Evolutionary conservation across 1,140 invertebrate genomes (phyloP).

Genomic region (Drosophila repletoides): DNA sequence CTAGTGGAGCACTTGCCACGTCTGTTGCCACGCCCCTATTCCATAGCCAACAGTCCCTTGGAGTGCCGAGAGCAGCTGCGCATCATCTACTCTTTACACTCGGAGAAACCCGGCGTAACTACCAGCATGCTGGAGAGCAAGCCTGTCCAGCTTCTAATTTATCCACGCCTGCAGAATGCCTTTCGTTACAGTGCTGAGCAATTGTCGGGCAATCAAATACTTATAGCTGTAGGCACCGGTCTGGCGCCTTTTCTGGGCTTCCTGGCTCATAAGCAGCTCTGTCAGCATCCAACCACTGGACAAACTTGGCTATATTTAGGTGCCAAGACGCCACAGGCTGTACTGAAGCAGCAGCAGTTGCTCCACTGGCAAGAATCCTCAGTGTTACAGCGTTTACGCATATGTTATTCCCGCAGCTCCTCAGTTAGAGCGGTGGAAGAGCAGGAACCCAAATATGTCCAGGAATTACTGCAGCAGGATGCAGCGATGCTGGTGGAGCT

Average conservation of each 20-base stretch:
- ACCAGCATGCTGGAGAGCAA: constrained; percentile 57
- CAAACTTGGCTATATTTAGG: constrained; percentile 89
- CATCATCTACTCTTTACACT: constrained; percentile 86
- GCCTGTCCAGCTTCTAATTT: constrained; percentile 83
- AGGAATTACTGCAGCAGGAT: constrained; percentile 85
- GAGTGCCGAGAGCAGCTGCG: constrained; percentile 82
- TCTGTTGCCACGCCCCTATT: constrained; percentile 90
- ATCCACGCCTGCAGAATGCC: constrained; percentile 85
- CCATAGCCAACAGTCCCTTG: constrained; percentile 88
- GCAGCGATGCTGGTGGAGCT: constrained; percentile 84
- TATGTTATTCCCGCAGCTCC: constrained; percentile 86
- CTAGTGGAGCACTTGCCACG: constrained; percentile 89
- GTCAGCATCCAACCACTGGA: constrained; percentile 66
- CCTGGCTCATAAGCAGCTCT: constrained; percentile 83
- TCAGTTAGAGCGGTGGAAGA: constrained; percentile 56
- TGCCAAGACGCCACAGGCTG: constrained; percentile 86
- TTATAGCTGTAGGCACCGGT: constrained; percentile 93
- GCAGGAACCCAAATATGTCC: constrained; percentile 84
- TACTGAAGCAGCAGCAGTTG: constrained; percentile 53
- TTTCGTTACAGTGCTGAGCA: constrained; percentile 84
- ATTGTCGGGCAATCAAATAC: constrained; percentile 86
- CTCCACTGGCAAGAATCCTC: constrained; percentile 82
- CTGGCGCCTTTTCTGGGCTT: constrained; percentile 91
- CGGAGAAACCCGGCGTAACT: constrained; percentile 51
- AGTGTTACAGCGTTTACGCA: constrained; percentile 84